Base-by-base conservation (phyloP, 2,888 invertebrate species). In the Dione juno region DNA sequence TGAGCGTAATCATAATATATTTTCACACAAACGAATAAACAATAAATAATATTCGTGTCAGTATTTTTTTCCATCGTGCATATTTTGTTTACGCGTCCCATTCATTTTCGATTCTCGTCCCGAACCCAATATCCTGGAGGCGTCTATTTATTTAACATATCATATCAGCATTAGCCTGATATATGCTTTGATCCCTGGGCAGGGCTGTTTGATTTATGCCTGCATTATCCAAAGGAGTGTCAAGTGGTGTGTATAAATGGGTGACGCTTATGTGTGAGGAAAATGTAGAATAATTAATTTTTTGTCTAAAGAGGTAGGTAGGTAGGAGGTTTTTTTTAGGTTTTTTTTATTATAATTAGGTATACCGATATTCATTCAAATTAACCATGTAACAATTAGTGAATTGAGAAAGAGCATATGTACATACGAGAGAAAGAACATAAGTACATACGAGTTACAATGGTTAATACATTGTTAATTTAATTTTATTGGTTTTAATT, bases 101-200 rank as follows among this genome's bases (percentile, higher is more conserved):
- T 88, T 87, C 84, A 85, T 87, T 87, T 84, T 86, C 82, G 84
- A 88, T 87, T 84, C 81, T 79, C 80, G 74, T 76, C 79, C 79
- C 77, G 80, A 82, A 87, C 85, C 88, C 89, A 89, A 91, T 91
- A 89, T 90, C 91, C 88, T 88, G 84, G 76, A 79, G 79, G 82
- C 85, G 86, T 80, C 91, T 93, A 92, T 93, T 93, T 93, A 93
- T 93, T 93, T 90, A 92, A 91, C 91, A 91, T 91, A 91, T 92
- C 92, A 91, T 88, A 92, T 90, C 90, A 87, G 87, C 86, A 89
- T 92, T 92, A 92, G 90, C 85, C 81, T 93, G 92, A 92, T 92
- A 90, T 92, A 93, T 90, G 88, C 85, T 83, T 83, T 88, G 90
- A 90, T 89, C 88, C 88, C 82, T 70, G 67, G 67, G 84, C 76